Base-by-base conservation (phyloP, 2,797 vertebrate species). In the Toxotes lorentzi region DNA sequence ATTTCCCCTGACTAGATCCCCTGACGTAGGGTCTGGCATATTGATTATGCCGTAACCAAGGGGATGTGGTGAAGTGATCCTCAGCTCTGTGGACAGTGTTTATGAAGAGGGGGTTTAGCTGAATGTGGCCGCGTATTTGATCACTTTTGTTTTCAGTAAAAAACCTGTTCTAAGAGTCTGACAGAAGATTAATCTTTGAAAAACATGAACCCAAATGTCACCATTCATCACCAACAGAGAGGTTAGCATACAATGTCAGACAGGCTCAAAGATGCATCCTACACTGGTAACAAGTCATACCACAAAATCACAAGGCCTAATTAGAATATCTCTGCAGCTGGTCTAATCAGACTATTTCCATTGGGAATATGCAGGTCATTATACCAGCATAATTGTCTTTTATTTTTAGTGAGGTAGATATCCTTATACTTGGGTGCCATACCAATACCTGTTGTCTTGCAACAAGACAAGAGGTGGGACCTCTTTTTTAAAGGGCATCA, bases 361-460 rank as follows among this genome's bases (percentile, higher is more conserved):
- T n/a, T 70, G 94, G 93, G 95, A 88, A 88, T 90, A 85, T 80
- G 72, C 53, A 93, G 88, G 90, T 89, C 92, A 95, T 95, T 96
- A 95, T 67, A 85, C 61, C 86, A 79, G 85, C 63, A 64, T 96
- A 95, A 96, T 95, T 95, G 91, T 95, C 79, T 95, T 95, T 95
- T 95, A 95, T 95, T 95, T 96, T 95, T 95, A 95, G 95, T 83
- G 86, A 91, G 78, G 83, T 88, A 88, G 82, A 93, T 91, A 85
- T 89, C 88, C 61, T 91, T 90, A 85, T 88, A 87, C 67, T 51
- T 68, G 81, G 85, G 67, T 82, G 78, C 63, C 50, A 59, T 73
- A 78, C 51, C 75, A 82, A 66, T 67, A 78, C 75, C 64, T 76
- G 69, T 78, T 89, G 54, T 85, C 45, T 65, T 70, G 48, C 70